Conservation (phyloP, 2,113 vertebrate species). For the Psilopogon haemacephalus region DNA sequence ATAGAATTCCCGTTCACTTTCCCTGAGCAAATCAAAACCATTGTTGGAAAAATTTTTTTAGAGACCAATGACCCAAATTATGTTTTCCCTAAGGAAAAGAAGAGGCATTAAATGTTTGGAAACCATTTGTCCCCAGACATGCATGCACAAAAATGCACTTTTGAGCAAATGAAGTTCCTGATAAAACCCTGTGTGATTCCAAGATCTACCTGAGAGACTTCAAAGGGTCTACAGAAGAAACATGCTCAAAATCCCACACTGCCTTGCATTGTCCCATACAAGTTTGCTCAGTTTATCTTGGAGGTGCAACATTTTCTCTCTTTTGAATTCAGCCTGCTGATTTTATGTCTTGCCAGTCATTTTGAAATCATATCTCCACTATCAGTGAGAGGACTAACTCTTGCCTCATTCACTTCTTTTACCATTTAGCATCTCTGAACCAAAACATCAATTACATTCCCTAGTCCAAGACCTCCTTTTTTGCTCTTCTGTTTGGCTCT, state of each 20-base stretch:
- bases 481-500: background rate
- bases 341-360: background rate
- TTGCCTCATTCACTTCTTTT: background rate
- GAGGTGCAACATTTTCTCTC: background rate
- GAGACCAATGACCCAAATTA: slow-evolving; percentile 41
- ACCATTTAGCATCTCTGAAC: background rate
- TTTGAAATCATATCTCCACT: background rate
- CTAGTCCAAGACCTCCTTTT: background rate
- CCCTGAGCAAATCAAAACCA: slow-evolving; percentile 9
- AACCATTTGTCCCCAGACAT: background rate
- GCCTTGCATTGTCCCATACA: background rate
- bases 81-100: slow-evolving; percentile 31
- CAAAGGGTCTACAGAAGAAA: background rate
- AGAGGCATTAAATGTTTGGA: slow-evolving; percentile 10
- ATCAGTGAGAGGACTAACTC: background rate
- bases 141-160: background rate
- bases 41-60: slow-evolving; percentile 20
- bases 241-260: background rate
- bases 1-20: slow-evolving; percentile 54
- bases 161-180: background rate
- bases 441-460: background rate
- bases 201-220: background rate
- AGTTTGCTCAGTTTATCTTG: background rate
- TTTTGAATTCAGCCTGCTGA: background rate
- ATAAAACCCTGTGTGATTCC: background rate